Evolutionary conservation across 2,113 vertebrate genomes (phyloP).

Genomic region (Misgurnus mizolepis): DNA sequence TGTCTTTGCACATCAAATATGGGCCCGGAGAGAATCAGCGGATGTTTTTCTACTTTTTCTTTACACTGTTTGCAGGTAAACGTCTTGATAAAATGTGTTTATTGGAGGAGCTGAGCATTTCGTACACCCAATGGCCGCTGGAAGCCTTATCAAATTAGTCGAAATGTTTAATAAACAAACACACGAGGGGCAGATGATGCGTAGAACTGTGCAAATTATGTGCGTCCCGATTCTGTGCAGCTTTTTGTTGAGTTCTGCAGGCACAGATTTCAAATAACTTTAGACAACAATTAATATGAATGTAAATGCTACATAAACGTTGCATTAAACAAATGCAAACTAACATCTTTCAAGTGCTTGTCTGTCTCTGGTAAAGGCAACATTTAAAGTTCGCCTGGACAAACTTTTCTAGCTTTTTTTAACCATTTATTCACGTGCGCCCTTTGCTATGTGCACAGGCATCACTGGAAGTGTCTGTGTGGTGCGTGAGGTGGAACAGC

Average conservation of each 20-base stretch:
- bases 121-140: background rate
- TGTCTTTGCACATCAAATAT: too few relatives aligned
- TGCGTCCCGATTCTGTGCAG: background rate
- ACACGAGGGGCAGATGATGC: background rate
- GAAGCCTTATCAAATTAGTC: background rate
- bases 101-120: background rate
- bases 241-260: background rate
- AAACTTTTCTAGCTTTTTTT: background rate
- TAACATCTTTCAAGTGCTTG: too few relatives aligned
- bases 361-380: too few relatives aligned
- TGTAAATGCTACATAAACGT: background rate
- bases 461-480: conserved; percentile 12
- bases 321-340: too few relatives aligned
- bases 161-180: background rate
- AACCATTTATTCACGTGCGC: background rate
- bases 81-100: background rate
- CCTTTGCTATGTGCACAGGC: background rate
- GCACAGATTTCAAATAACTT: background rate
- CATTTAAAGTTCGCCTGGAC: too few relatives aligned
- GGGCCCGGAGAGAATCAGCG: too few relatives aligned
- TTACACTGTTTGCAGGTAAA: too few relatives aligned
- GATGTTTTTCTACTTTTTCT: too few relatives aligned
- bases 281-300: background rate
- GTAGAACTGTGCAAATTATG: background rate
- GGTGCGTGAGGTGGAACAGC: conserved; percentile 32